These are phyloP conservation scores for Forbesichthys agassizii DNA, from an alignment of 2,113 vertebrate species.

Conservation along the genomic window DNA sequence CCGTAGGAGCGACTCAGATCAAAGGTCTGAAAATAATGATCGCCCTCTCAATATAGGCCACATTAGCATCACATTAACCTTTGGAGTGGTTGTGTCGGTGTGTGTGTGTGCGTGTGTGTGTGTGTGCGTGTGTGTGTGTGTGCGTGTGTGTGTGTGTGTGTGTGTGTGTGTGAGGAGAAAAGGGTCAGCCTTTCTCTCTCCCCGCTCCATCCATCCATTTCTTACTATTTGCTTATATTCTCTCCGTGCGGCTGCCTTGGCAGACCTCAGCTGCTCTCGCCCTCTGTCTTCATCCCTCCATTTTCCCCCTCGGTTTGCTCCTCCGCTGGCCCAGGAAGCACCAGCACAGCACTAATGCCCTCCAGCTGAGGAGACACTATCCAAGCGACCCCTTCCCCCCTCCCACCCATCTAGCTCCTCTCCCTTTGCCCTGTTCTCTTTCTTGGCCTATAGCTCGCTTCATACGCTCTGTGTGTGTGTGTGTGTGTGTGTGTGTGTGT, in stretches of 20 bases:
- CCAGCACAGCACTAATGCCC: conserved; percentile 57
- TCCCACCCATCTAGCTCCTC: conserved; percentile 5
- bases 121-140: background rate
- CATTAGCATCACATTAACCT: conserved; percentile 71
- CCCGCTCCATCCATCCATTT: background rate
- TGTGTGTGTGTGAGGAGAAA: conserved; percentile 21
- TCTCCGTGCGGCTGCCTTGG: background rate
- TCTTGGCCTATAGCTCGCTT: background rate
- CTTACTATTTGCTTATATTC: background rate
- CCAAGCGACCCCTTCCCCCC: conserved; percentile 6
- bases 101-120: background rate
- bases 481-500: too few species aligned
- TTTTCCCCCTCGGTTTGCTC: background rate
- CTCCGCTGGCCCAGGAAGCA: conserved; percentile 43
- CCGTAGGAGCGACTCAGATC: conserved; percentile 27
- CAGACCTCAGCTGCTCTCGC: conserved; percentile 33
- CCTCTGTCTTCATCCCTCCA: background rate
- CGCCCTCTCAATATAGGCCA: conserved; percentile 54
- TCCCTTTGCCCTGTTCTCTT: conserved; percentile 21
- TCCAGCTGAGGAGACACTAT: conserved; percentile 47
- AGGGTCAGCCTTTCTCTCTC: conserved; percentile 24
- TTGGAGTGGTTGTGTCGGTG: conserved; percentile 28
- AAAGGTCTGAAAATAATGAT: conserved; percentile 57
- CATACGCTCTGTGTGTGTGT: too few species aligned
- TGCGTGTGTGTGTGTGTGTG: too few species aligned